phyloP scores from a whole-genome alignment of 2,797 vertebrate genomes.

The Melanitta fusca region DNA sequence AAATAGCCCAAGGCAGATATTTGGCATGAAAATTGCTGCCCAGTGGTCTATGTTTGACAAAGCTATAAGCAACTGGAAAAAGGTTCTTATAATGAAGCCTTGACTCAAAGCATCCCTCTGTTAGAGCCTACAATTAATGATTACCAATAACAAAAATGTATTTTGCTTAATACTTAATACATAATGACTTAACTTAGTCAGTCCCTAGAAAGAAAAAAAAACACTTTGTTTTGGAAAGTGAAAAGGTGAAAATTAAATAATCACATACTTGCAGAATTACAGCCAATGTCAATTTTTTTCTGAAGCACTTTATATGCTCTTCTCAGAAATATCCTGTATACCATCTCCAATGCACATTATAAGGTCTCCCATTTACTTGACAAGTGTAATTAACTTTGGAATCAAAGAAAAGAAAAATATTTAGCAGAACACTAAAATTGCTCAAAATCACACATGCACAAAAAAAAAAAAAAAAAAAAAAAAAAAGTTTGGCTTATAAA shows the following conservation, averaged over 20 bases:
- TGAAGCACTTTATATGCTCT: neutral
- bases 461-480: neutral
- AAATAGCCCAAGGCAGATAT: slow-evolving; percentile 43
- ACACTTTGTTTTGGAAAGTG: neutral
- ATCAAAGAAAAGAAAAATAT: slow-evolving; percentile 12
- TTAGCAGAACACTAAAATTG: slow-evolving; percentile 24
- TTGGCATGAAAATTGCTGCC: slow-evolving; percentile 54
- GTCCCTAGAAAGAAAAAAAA: neutral
- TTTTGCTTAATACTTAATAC: slow-evolving; percentile 18
- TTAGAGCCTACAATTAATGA: neutral
- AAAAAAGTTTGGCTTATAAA: neutral
- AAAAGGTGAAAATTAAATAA: neutral
- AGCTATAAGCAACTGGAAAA: slow-evolving; percentile 3
- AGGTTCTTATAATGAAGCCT: neutral
- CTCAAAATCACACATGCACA: neutral
- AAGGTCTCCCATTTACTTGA: slow-evolving; percentile 38
- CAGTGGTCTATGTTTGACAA: slow-evolving; percentile 28
- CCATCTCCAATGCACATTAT: slow-evolving; percentile 19
- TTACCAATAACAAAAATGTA: slow-evolving; percentile 6
- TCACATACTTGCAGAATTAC: neutral
- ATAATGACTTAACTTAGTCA: neutral
- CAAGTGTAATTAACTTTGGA: slow-evolving; percentile 43
- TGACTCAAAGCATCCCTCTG: neutral
- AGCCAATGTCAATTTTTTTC: neutral
- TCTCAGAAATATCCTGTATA: neutral